Percentiles rank a stretch among this genome's conserved stretches.
phyloP scores from a whole-genome alignment of 1,140 invertebrate genomes.

The Ericerus pela region DNA sequence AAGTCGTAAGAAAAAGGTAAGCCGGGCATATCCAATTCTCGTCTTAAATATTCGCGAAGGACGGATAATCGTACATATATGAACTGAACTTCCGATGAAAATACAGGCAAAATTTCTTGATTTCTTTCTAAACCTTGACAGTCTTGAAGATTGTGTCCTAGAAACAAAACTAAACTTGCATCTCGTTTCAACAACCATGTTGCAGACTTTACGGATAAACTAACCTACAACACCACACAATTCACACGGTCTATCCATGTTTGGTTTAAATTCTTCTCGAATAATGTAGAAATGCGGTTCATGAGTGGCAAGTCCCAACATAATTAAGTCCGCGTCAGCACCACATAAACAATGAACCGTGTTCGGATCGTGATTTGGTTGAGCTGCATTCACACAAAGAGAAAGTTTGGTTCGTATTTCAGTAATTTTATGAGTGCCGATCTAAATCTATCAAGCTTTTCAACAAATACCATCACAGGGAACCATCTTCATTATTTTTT shows the following conservation, averaged over 20 bases:
- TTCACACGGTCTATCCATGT: conserved; percentile 89
- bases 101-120: conserved; percentile 31
- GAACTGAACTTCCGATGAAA: conserved; percentile 58
- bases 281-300: conserved; percentile 98
- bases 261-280: conserved; percentile 96
- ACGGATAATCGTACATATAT: conserved; percentile 87
- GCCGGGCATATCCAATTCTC: conserved; percentile 81
- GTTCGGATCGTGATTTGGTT: conserved; percentile 93
- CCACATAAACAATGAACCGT: conserved; percentile 95
- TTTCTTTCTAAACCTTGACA: conserved; percentile 50
- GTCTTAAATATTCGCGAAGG: conserved; percentile 85
- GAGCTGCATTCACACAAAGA: conserved; percentile 47
- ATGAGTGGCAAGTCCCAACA: conserved; percentile 95
- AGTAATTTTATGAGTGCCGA: too few species aligned
- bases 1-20: conserved; percentile 83
- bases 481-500: too few species aligned
- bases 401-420: too few species aligned
- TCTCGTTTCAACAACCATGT: not conserved
- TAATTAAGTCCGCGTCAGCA: conserved; percentile 97
- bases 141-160: conserved; percentile 90
- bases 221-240: conserved; percentile 84
- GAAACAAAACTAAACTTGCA: not conserved
- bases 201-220: conserved; percentile 13
- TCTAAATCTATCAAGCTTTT: too few species aligned
- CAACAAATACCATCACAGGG: too few species aligned